Conservation (phyloP, 2,797 vertebrate genomes). For the Netta rufina region DNA sequence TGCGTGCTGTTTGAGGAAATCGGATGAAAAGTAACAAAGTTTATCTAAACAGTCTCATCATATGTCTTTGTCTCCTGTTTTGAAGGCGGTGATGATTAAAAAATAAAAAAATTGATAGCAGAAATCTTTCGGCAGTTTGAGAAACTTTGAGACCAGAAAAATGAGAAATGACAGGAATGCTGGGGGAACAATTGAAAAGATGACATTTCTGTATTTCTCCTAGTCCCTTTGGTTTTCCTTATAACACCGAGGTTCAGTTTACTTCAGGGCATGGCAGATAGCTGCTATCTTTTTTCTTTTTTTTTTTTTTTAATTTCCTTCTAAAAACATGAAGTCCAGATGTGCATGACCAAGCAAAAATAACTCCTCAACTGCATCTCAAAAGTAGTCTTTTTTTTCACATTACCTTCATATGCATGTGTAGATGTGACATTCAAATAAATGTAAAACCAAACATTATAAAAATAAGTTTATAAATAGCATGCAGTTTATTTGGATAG, state of each 20-base stretch:
- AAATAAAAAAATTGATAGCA: neutral
- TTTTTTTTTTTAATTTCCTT: neutral
- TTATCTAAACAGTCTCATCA: neutral
- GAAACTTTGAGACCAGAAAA: conserved; percentile 8
- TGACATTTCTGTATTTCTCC: neutral
- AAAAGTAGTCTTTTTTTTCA: neutral
- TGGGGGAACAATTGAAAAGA: neutral
- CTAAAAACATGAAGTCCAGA: neutral
- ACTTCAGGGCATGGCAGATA: neutral
- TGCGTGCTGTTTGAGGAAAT: neutral
- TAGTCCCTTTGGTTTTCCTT: conserved; percentile 4
- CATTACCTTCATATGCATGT: neutral
- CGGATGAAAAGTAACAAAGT: neutral
- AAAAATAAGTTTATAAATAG: neutral
- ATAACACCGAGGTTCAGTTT: neutral
- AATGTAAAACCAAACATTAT: neutral
- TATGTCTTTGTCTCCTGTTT: neutral
- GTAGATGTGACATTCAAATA: neutral
- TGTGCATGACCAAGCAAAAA: neutral
- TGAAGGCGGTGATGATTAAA: neutral
- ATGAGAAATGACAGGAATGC: conserved; percentile 24
- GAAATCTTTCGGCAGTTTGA: conserved; percentile 6
- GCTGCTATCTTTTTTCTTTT: neutral
- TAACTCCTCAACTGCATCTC: neutral
- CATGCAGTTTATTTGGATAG: neutral